Evolutionary conservation across 92 coral and sea anemone species (phyloP).

Genomic region (Metridium senile): DNA sequence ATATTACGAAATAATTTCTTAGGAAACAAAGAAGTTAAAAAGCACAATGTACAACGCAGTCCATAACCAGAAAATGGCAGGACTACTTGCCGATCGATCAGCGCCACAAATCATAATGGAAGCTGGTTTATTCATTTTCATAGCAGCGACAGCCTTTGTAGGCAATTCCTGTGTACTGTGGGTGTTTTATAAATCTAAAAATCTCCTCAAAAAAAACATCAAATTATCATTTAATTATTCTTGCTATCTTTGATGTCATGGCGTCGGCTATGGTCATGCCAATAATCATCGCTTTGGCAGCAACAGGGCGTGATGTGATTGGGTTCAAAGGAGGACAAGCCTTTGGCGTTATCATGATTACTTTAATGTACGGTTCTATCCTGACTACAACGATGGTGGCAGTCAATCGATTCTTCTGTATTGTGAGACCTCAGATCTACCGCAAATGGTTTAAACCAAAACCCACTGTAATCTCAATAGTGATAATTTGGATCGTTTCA

Average conservation of each 20-base stretch:
- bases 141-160: slow-evolving; percentile 18
- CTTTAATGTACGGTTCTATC: slow-evolving; percentile 20
- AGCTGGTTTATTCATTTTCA: slow-evolving; percentile 16
- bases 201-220: slow-evolving; percentile 24
- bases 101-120: slow-evolving; percentile 4
- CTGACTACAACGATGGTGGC: slow-evolving; percentile 31
- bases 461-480: slow-evolving; percentile 5
- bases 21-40: too few relatives aligned
- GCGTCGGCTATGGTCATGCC: slow-evolving; percentile 26
- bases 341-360: not conserved
- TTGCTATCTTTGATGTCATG: slow-evolving; percentile 31
- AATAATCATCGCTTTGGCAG: not conserved
- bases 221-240: slow-evolving; percentile 23
- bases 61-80: slow-evolving; percentile 8
- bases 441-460: slow-evolving; percentile 32
- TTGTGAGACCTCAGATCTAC: slow-evolving; percentile 25
- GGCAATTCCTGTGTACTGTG: slow-evolving; percentile 30
- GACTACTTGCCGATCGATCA: slow-evolving; percentile 1
- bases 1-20: too few relatives aligned
- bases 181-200: slow-evolving; percentile 26
- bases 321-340: slow-evolving; percentile 1
- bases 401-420: slow-evolving; percentile 38
- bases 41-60: not conserved
- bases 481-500: slow-evolving; percentile 16
- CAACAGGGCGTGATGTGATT: slow-evolving; percentile 7